phyloP scores from a whole-genome alignment of 2,888 invertebrate species.

The Cheilosia grossa region DNA sequence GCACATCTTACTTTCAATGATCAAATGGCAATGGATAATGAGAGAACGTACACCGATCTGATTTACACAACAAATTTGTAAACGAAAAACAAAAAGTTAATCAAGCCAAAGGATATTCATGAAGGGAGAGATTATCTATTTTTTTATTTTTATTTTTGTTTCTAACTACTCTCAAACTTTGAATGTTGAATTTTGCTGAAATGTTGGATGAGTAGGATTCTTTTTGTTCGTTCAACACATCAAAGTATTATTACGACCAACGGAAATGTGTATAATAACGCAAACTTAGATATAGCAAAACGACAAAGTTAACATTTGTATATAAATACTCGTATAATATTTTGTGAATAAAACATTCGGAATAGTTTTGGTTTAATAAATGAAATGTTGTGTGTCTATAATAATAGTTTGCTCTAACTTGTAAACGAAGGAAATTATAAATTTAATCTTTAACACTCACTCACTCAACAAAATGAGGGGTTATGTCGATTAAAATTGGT shows the following conservation, averaged over 20 bases:
- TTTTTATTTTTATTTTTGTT: slow-evolving; percentile 25
- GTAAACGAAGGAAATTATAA: slow-evolving; percentile 10
- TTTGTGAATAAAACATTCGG: slow-evolving; percentile 32
- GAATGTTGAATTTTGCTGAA: slow-evolving; percentile 71
- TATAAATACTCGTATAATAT: slow-evolving; percentile 4
- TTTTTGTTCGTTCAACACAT: slow-evolving; percentile 44
- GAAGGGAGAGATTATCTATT: slow-evolving; percentile 72
- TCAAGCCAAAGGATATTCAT: slow-evolving; percentile 66
- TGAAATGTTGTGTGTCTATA: slow-evolving; percentile 31
- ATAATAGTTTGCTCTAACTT: background rate
- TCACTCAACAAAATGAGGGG: slow-evolving; percentile 28
- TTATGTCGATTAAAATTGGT: background rate
- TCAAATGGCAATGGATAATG: slow-evolving; percentile 47
- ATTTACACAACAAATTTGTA: slow-evolving; percentile 48
- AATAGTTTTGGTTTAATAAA: slow-evolving; percentile 18
- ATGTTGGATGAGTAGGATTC: slow-evolving; percentile 73
- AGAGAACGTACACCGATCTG: slow-evolving; percentile 54
- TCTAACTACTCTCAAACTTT: slow-evolving; percentile 65
- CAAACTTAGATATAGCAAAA: slow-evolving; percentile 52
- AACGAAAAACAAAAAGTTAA: slow-evolving; percentile 44
- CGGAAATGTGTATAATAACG: slow-evolving; percentile 36
- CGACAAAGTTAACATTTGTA: slow-evolving; percentile 38
- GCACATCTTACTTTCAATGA: slow-evolving; percentile 43
- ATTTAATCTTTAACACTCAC: slow-evolving; percentile 56
- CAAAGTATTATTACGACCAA: slow-evolving; percentile 31